Conservation (phyloP, 2,888 invertebrate genomes). For the Xylota segnis region DNA sequence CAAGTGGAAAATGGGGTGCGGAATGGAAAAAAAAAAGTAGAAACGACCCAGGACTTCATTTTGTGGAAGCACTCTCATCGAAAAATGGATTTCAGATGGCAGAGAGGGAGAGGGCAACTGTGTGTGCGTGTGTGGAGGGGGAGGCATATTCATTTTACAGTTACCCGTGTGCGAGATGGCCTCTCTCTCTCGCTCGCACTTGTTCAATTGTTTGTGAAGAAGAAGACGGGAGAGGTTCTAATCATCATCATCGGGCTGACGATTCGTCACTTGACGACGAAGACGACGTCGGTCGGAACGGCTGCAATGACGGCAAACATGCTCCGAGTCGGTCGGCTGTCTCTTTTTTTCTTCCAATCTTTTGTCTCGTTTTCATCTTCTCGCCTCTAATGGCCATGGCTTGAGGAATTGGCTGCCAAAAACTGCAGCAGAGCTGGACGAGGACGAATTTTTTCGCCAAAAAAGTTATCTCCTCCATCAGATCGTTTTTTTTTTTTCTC, state of each 20-base stretch:
- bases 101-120: neutral
- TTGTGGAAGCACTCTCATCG: constrained; percentile 11
- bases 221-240: neutral
- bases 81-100: constrained; percentile 24
- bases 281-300: neutral
- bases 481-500: neutral
- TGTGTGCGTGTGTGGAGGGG: neutral
- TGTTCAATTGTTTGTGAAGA: constrained; percentile 15
- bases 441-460: neutral
- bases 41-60: constrained; percentile 47
- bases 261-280: constrained; percentile 40
- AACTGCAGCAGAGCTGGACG: neutral
- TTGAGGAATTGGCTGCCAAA: neutral
- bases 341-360: constrained; percentile 10
- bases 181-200: neutral
- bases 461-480: neutral
- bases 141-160: constrained; percentile 55
- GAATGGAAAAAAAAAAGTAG: neutral
- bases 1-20: constrained; percentile 54
- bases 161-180: constrained; percentile 29
- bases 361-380: constrained; percentile 2
- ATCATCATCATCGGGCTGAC: constrained; percentile 6
- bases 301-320: constrained; percentile 8
- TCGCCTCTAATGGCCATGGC: neutral
- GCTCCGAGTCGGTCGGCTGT: neutral